phyloP scores from a whole-genome alignment of 64 coral and sea anemone species.

The Catalaphyllia jardinei region DNA sequence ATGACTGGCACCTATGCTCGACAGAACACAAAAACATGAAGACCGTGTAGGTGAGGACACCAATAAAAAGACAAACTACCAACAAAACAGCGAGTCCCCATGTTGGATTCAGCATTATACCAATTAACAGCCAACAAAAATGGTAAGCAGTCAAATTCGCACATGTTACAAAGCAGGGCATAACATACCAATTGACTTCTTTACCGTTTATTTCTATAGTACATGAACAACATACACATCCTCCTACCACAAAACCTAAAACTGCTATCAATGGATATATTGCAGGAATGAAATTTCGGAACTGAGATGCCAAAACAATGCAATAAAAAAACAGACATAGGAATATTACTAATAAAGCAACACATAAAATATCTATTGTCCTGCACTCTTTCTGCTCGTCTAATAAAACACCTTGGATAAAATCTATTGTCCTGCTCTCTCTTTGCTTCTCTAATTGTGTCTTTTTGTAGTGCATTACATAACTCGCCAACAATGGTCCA shows the following conservation, averaged over 20 bases:
- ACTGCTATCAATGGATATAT: background rate
- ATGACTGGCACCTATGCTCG: background rate
- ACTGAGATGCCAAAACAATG: no score
- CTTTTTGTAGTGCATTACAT: background rate
- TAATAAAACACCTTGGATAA: background rate
- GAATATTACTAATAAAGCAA: background rate
- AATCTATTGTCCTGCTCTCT: background rate
- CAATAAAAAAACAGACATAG: background rate
- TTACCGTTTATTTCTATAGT: no score
- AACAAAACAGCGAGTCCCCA: background rate
- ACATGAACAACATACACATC: background rate
- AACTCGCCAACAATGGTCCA: background rate
- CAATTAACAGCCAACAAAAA: slow-evolving; percentile 13
- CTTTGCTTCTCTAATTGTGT: background rate
- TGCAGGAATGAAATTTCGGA: background rate
- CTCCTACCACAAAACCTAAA: background rate
- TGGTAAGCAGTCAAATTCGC: background rate
- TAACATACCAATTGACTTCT: background rate
- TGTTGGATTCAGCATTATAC: slow-evolving; percentile 16
- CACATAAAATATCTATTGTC: background rate
- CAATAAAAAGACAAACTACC: background rate
- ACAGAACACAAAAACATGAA: background rate
- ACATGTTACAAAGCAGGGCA: background rate
- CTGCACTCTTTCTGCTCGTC: background rate
- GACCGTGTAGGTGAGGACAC: background rate